phyloP scores from a whole-genome alignment of 2,113 vertebrate species.

The Phalacrocorax brasilianus region DNA sequence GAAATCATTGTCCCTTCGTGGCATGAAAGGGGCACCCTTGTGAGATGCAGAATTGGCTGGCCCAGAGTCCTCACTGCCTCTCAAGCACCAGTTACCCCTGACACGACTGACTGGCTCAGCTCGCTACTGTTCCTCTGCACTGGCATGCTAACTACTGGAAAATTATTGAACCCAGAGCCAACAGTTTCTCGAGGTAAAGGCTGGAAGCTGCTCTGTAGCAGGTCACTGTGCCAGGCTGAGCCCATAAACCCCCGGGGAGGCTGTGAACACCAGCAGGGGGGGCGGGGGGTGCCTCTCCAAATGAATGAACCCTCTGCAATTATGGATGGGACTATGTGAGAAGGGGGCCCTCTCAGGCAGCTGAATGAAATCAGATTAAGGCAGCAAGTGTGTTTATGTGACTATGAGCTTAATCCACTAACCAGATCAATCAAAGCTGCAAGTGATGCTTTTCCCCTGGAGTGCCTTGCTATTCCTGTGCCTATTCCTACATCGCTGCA shows the following conservation, averaged over 20 bases:
- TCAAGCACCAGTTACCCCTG: background rate
- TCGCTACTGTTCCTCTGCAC: background rate
- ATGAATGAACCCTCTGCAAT: background rate
- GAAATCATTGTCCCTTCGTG: background rate
- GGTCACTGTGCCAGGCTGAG: rapidly evolving
- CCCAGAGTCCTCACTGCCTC: background rate
- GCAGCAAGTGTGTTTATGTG: background rate
- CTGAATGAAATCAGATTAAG: background rate
- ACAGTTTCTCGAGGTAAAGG: background rate
- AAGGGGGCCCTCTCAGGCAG: background rate
- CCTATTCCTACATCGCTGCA: background rate
- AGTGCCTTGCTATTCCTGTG: background rate
- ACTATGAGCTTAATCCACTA: slow-evolving; percentile 29
- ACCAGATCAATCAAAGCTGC: slow-evolving; percentile 37
- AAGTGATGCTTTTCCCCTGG: slow-evolving; percentile 2
- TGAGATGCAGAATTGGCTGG: background rate
- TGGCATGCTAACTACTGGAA: background rate
- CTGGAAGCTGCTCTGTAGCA: background rate
- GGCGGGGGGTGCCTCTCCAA: background rate
- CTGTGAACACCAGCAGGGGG: background rate
- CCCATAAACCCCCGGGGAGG: background rate
- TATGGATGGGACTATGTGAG: background rate
- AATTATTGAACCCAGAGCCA: background rate
- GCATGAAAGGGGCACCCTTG: background rate
- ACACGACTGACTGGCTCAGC: background rate